Evolutionary conservation across 2,888 invertebrate genomes (phyloP).

Genomic region (Apoda limacodes): DNA sequence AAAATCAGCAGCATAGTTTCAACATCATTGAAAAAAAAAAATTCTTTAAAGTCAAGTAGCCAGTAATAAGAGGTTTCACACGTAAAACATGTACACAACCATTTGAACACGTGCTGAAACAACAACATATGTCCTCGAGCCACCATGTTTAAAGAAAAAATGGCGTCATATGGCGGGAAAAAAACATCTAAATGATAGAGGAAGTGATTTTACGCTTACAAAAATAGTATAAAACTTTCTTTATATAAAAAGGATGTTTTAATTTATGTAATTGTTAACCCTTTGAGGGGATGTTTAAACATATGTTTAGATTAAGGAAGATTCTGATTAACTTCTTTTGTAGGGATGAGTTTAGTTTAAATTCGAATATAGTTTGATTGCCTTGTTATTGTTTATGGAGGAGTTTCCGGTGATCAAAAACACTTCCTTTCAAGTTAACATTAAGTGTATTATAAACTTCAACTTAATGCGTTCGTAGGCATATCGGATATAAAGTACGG

Average conservation of each 20-base stretch:
- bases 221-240: constrained; percentile 42
- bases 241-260: constrained; percentile 58
- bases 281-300: constrained; percentile 46
- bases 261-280: constrained; percentile 66
- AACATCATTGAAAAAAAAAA: no score
- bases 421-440: no score
- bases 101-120: constrained; percentile 48
- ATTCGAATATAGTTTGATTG: constrained; percentile 63
- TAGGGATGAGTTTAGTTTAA: constrained; percentile 45
- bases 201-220: constrained; percentile 64
- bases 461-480: no score
- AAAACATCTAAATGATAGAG: constrained; percentile 51
- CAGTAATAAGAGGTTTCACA: no score
- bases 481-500: no score
- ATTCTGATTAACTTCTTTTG: constrained; percentile 47
- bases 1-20: no score
- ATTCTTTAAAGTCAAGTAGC: no score
- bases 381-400: constrained; percentile 33
- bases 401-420: constrained; percentile 43
- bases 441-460: no score
- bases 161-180: constrained; percentile 54
- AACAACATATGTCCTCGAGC: constrained; percentile 46
- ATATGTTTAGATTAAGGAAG: constrained; percentile 42
- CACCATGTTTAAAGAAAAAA: constrained; percentile 46
- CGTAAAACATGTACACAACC: no score